Evolutionary conservation across 2,797 vertebrate species (phyloP), one percentile per base, ranked within the genome.

Genomic region (Enteromius unitaeniatus): DNA sequence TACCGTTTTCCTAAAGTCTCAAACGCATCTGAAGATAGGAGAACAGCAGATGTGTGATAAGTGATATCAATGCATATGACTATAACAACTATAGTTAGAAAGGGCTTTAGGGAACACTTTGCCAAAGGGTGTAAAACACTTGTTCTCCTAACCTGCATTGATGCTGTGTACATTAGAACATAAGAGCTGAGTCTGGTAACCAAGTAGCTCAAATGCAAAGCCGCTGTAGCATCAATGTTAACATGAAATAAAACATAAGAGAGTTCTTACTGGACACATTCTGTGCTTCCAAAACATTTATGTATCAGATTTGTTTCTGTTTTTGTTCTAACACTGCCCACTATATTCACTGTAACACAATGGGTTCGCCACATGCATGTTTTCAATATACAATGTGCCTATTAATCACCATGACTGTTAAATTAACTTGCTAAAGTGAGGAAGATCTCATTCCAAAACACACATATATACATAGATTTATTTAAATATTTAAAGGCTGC

Each of bases 381-480:
- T 26, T 73, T 64, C 69, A 26, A 67, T 51, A 82, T 77, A 69
- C 23, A 82, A 70, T 60, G 78, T 81, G 51, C 84, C 81, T 84
- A 68, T 64, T 73, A 73, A 79, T 55, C 42, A 79, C 74, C n/a
- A 83, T 70, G 84, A 87, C 84, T 87, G 84, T 88, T 89, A 83
- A 68, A 81, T 31, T 68, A n/a, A 83, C 67, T 80, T 84, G 15
- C 10, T 53, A n/a, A 42, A 64, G 55, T 78, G 17, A 74, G 40
- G 23, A 10, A 28, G 64, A 8, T 37, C 4, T 58, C 7, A 49
- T 72, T 58, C 65, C n/a, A 40, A 62, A 21, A 34, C 19, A 70
- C 7, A 28, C n/a, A 15, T 21, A 40, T 58, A 67, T 6, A 79
- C 14, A n/a, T 21, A 73, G 21, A 37, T 23, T 58, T 17, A 67